These are phyloP conservation scores for Drosophila lutescens DNA, from an alignment of 2,888 invertebrate species.

Conservation along the genomic window DNA sequence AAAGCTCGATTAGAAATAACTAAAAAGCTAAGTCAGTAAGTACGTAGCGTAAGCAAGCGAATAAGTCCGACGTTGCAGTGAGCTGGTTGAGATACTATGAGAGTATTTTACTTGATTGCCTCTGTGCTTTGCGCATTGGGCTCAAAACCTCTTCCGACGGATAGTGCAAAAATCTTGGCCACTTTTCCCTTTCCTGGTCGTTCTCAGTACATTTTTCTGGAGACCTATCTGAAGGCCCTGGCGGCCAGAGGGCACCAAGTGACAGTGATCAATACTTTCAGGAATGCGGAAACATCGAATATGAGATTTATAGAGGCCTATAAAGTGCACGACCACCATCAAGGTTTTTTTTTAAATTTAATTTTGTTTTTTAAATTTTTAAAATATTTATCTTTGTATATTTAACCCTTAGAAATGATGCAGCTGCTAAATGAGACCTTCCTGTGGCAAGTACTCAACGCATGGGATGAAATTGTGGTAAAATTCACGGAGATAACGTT, in stretches of 20 bases:
- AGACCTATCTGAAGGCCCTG: conserved; percentile 48
- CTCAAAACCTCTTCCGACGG: not conserved
- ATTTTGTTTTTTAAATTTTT: not conserved
- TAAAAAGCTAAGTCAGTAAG: no score
- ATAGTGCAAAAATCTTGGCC: conserved; percentile 23
- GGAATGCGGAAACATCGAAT: conserved; percentile 43
- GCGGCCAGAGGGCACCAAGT: conserved; percentile 82
- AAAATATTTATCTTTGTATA: not conserved
- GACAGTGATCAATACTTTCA: conserved; percentile 73
- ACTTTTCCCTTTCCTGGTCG: conserved; percentile 68
- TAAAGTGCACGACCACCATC: conserved; percentile 31
- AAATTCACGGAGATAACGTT: conserved; percentile 22
- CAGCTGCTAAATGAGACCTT: not conserved
- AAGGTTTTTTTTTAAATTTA: not conserved
- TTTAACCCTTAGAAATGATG: conserved; percentile 38
- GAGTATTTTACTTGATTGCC: not conserved
- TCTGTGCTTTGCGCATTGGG: not conserved
- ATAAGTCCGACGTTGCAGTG: not conserved
- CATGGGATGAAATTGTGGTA: not conserved
- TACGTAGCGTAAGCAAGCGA: not conserved
- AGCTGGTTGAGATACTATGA: not conserved
- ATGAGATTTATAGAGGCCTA: conserved; percentile 53
- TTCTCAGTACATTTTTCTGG: conserved; percentile 74
- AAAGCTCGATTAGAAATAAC: no score
- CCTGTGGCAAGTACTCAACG: conserved; percentile 27